A percentile compares a stretch with the other conserved stretches of the same genome.
These are phyloP conservation scores for Pyrrhia umbra DNA, from an alignment of 2,888 invertebrate species.

Conservation along the genomic window DNA sequence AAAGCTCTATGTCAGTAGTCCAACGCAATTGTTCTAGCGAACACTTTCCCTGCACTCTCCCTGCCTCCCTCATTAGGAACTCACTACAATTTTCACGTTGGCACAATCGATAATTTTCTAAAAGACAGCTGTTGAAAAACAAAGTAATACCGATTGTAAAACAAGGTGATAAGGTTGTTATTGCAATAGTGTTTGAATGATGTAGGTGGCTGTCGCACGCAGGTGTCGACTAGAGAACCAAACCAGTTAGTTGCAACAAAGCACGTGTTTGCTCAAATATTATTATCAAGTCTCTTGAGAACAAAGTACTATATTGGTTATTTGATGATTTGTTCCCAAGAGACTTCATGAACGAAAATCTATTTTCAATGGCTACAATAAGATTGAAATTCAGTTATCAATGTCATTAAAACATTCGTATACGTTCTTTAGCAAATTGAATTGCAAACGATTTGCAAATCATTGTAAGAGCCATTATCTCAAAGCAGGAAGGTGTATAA, in stretches of 20 bases:
- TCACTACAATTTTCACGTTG: constrained; percentile 41
- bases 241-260: constrained; percentile 65
- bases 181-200: constrained; percentile 38
- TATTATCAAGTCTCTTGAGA: constrained; percentile 13
- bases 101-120: constrained; percentile 38
- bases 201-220: constrained; percentile 29
- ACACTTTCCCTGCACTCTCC: constrained; percentile 45
- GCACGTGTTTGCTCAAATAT: constrained; percentile 65
- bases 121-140: constrained; percentile 1
- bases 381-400: constrained; percentile 6
- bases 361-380: not conserved
- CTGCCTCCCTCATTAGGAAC: constrained; percentile 16
- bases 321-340: too few species aligned
- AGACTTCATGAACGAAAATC: not conserved
- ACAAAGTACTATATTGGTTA: not conserved
- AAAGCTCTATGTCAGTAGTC: constrained; percentile 12
- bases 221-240: constrained; percentile 45
- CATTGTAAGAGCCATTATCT: constrained; percentile 15
- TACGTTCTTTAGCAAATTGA: not conserved
- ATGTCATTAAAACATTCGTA: not conserved
- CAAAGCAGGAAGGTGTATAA: constrained; percentile 9
- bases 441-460: not conserved
- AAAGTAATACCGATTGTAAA: constrained; percentile 49
- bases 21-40: constrained; percentile 17
- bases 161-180: constrained; percentile 61